A percentile compares a stretch with the other conserved stretches of the same genome.
phyloP scores from a whole-genome alignment of 1,140 invertebrate species.

The Leptinotarsa texana region DNA sequence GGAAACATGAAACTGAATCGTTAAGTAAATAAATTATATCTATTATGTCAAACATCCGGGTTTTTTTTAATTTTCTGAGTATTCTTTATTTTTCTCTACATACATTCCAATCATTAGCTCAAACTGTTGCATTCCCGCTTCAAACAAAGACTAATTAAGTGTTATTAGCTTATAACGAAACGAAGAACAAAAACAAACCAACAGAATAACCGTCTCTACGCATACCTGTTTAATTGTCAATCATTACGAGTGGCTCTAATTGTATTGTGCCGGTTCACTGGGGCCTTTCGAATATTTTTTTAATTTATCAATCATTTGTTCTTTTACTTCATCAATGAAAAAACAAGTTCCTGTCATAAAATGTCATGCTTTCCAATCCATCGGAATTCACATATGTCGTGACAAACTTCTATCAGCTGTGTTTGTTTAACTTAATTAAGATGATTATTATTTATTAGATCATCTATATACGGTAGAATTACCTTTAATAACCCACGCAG shows the following conservation, averaged over 20 bases:
- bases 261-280: neutral
- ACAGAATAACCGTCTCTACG: neutral
- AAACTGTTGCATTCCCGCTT: neutral
- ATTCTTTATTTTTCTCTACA: neutral
- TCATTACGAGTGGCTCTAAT: neutral
- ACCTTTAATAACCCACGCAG: too few relatives aligned
- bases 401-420: neutral
- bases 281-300: neutral
- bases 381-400: neutral
- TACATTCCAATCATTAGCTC: neutral
- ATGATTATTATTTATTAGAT: neutral
- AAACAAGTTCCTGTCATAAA: neutral
- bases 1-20: too few relatives aligned
- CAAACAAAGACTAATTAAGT: constrained; percentile 1
- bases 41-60: too few relatives aligned
- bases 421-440: neutral
- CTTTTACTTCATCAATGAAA: neutral
- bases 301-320: neutral
- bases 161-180: neutral
- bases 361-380: neutral
- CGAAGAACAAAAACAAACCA: neutral
- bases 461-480: neutral
- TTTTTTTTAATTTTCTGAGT: neutral
- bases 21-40: too few relatives aligned
- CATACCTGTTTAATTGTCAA: constrained; percentile 8